Percentiles rank a stretch among this genome's conserved stretches.
Conservation (phyloP, 2,888 invertebrate genomes). For the Phengaris arion region DNA sequence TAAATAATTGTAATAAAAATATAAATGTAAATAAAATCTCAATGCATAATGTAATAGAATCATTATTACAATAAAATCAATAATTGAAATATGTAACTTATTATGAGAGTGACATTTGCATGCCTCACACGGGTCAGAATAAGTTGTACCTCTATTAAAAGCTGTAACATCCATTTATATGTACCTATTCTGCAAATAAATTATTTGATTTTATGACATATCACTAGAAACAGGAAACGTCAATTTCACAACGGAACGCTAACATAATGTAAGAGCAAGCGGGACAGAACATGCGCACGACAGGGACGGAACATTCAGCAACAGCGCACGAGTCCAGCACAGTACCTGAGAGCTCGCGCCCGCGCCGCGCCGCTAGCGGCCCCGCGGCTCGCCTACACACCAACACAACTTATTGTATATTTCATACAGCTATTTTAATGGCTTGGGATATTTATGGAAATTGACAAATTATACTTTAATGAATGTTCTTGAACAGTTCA, state of each 20-base stretch:
- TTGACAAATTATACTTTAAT: no score
- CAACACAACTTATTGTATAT: background rate
- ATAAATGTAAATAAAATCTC: no score
- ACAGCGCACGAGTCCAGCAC: conserved; percentile 10
- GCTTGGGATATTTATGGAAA: background rate
- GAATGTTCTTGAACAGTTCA: no score
- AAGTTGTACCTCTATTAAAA: no score
- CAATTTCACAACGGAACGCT: background rate
- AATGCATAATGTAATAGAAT: no score
- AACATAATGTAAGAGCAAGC: conserved; percentile 9
- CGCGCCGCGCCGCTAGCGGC: conserved; percentile 15
- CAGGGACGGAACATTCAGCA: conserved; percentile 13
- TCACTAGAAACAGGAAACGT: background rate
- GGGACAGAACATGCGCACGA: conserved; percentile 17
- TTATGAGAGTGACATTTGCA: no score
- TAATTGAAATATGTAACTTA: no score
- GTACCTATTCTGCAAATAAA: no score
- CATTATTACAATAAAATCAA: no score
- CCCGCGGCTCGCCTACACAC: background rate
- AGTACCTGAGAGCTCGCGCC: background rate
- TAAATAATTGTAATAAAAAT: no score
- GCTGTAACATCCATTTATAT: no score
- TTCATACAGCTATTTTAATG: background rate
- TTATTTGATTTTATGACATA: background rate
- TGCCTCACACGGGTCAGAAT: no score